phyloP scores from a whole-genome alignment of 92 coral and sea anemone genomes.

The Palythoa grandis region DNA sequence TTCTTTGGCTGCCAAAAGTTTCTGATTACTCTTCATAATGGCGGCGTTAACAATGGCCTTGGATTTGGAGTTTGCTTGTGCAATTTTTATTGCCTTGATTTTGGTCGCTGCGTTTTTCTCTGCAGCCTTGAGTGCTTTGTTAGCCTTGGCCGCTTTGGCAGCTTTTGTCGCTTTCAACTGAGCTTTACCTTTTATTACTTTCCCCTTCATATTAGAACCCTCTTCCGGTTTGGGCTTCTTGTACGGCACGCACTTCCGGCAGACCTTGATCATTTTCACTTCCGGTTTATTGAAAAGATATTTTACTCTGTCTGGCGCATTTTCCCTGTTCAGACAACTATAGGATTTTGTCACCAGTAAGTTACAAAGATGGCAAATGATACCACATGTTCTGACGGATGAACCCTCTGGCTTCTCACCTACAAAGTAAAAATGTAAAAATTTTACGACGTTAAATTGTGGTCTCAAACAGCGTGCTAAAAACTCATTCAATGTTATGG shows the following conservation, averaged over 20 bases:
- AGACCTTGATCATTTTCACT: slow-evolving; percentile 87
- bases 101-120: slow-evolving; percentile 6
- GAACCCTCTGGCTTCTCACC: slow-evolving; percentile 60
- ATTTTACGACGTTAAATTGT: not conserved
- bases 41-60: slow-evolving; percentile 24
- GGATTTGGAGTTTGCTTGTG: slow-evolving; percentile 36
- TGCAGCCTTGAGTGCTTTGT: not conserved
- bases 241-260: slow-evolving; percentile 96
- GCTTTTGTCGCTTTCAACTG: slow-evolving; percentile 29
- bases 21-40: slow-evolving; percentile 24
- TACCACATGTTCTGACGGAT: slow-evolving; percentile 81
- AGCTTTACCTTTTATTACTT: slow-evolving; percentile 34
- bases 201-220: slow-evolving; percentile 22
- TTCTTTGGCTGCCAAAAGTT: slow-evolving; percentile 25
- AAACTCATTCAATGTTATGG: too few relatives aligned
- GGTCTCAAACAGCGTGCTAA: too few relatives aligned
- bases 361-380: slow-evolving; percentile 86
- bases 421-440: slow-evolving; percentile 15
- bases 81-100: slow-evolving; percentile 28
- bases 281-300: slow-evolving; percentile 78
- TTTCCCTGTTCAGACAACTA: slow-evolving; percentile 91
- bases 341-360: slow-evolving; percentile 93
- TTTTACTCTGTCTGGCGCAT: slow-evolving; percentile 87
- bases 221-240: slow-evolving; percentile 87
- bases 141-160: slow-evolving; percentile 8